phyloP scores from a whole-genome alignment of 2,113 vertebrate genomes.

The Tenrec ecaudatus region DNA sequence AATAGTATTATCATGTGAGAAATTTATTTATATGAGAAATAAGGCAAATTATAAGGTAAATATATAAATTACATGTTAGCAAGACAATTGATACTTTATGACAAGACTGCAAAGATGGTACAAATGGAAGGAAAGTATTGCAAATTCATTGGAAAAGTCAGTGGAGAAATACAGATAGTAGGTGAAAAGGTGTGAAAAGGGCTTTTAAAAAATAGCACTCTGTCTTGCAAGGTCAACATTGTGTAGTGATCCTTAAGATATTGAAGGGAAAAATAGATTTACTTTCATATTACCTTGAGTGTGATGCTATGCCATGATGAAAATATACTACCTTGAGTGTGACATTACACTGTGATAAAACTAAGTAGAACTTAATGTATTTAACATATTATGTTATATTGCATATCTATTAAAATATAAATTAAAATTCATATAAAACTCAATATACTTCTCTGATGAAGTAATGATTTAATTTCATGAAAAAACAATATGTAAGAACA shows the following conservation, averaged over 20 bases:
- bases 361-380: not conserved
- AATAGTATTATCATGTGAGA: too few relatives aligned
- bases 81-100: not conserved
- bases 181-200: not conserved
- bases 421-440: not conserved
- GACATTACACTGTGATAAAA: not conserved
- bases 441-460: not conserved
- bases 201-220: not conserved
- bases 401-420: too few relatives aligned
- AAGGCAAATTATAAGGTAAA: not conserved
- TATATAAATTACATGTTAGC: not conserved
- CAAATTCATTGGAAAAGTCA: too few relatives aligned
- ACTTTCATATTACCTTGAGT: not conserved
- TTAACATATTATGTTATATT: not conserved
- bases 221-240: not conserved
- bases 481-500: not conserved
- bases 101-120: not conserved
- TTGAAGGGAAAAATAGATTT: not conserved
- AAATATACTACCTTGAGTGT: not conserved
- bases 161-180: not conserved
- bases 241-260: not conserved
- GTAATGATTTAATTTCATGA: not conserved
- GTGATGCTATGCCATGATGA: not conserved
- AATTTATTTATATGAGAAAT: not conserved
- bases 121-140: not conserved